Percentiles rank a stretch among this genome's conserved stretches.
Conservation (phyloP, 2,113 vertebrate genomes). For the Leuciscus idus region DNA sequence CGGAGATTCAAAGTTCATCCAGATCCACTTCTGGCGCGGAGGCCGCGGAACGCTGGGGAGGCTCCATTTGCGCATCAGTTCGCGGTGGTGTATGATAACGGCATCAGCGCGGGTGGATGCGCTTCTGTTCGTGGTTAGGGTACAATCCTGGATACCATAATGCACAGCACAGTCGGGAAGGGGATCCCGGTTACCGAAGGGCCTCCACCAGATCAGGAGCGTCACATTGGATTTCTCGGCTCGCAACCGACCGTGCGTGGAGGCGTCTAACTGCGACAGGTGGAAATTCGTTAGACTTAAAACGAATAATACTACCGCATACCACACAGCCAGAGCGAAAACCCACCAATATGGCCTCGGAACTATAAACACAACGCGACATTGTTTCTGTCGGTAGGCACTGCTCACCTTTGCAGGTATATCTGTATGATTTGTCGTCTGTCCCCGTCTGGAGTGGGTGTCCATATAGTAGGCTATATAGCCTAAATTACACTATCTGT, state of each 20-base stretch:
- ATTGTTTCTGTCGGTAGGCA: neutral
- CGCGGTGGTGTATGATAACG: conserved; percentile 87
- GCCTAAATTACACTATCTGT: neutral
- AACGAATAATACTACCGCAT: neutral
- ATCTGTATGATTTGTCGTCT: neutral
- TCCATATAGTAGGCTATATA: neutral
- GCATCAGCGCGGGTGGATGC: conserved; percentile 75
- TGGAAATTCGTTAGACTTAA: conserved; percentile 16
- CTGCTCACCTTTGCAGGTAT: neutral
- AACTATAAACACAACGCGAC: neutral
- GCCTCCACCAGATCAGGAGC: conserved; percentile 86
- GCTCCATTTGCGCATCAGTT: conserved; percentile 65
- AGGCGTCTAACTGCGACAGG: neutral
- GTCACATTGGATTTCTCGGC: conserved; percentile 50
- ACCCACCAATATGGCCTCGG: neutral
- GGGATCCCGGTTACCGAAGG: conserved; percentile 69
- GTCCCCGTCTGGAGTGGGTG: neutral
- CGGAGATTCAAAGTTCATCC: conserved; percentile 96
- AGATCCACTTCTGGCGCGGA: conserved; percentile 86
- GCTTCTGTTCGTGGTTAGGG: conserved; percentile 73
- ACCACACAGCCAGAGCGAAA: neutral
- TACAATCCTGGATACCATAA: conserved; percentile 79
- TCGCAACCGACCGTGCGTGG: neutral
- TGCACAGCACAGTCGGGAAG: conserved; percentile 73
- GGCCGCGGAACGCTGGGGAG: conserved; percentile 71